These are phyloP conservation scores for Siphonodentalium dalli DNA, from an alignment of 2,888 invertebrate genomes.

Conservation along the genomic window DNA sequence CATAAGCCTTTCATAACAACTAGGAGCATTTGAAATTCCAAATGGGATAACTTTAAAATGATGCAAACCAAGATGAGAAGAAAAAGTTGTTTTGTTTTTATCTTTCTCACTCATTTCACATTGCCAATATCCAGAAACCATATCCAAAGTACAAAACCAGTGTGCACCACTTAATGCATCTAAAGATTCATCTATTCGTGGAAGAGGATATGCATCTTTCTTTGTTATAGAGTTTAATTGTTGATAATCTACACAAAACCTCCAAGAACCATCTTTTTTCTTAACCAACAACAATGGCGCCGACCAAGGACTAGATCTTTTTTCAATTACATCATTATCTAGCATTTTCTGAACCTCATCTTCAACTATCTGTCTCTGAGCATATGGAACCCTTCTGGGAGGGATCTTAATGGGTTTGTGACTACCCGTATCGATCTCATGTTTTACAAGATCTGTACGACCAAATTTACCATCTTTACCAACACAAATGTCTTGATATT, in stretches of 20 bases:
- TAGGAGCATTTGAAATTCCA: too few relatives aligned
- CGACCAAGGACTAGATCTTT: slow-evolving; percentile 23
- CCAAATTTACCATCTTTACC: too few relatives aligned
- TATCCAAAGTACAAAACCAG: slow-evolving; percentile 24
- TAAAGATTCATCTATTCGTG: slow-evolving; percentile 18
- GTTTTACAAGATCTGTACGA: slow-evolving; percentile 17
- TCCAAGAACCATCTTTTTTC: slow-evolving; percentile 16
- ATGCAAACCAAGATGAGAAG: slow-evolving; percentile 13
- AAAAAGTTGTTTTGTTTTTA: slow-evolving; percentile 20
- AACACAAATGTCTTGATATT: too few relatives aligned
- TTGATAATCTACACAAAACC: slow-evolving; percentile 25
- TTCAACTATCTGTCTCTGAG: slow-evolving; percentile 19
- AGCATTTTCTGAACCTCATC: slow-evolving; percentile 21
- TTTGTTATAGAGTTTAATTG: slow-evolving; percentile 16
- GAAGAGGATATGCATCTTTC: slow-evolving; percentile 26
- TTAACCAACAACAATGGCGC: slow-evolving; percentile 17
- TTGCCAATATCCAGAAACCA: slow-evolving; percentile 28
- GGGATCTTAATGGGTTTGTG: slow-evolving; percentile 25
- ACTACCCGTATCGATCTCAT: slow-evolving; percentile 25
- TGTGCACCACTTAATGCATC: slow-evolving; percentile 18
- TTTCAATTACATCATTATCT: slow-evolving; percentile 22
- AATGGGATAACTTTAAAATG: too few relatives aligned
- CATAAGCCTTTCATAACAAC: slow-evolving; percentile 14
- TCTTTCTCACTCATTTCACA: slow-evolving; percentile 12
- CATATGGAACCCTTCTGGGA: slow-evolving; percentile 14